A percentile compares a stretch with the other conserved stretches of the same genome.
These are phyloP conservation scores for Sebastes umbrosus DNA, from an alignment of 2,797 vertebrate species.

Conservation along the genomic window DNA sequence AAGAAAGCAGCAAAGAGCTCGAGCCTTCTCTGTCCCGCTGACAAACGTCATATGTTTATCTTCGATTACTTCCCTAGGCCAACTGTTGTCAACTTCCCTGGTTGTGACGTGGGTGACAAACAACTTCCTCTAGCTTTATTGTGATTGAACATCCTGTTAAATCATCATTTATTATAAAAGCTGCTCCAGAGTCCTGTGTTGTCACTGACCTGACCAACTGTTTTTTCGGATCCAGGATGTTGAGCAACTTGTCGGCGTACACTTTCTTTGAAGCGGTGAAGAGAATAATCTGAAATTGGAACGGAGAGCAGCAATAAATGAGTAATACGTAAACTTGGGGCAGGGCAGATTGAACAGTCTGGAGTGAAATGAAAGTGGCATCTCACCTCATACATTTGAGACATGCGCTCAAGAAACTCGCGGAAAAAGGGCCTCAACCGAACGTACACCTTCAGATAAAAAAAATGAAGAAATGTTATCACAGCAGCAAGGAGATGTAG, in stretches of 20 bases:
- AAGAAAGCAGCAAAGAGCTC: not conserved
- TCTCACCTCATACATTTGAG: slow-evolving; percentile 98
- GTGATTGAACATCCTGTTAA: not conserved
- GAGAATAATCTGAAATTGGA: slow-evolving; percentile 91
- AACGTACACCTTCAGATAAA: slow-evolving; percentile 90
- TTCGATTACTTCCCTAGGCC: not conserved
- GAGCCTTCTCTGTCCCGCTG: not conserved
- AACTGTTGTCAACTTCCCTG: not conserved
- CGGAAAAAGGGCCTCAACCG: slow-evolving; percentile 97
- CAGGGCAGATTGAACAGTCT: slow-evolving; percentile 17
- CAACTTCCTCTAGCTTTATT: not conserved
- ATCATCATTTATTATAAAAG: not conserved
- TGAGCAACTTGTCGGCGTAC: slow-evolving; percentile 98
- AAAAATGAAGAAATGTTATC: slow-evolving; percentile 67
- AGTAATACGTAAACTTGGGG: not conserved
- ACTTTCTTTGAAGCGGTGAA: slow-evolving; percentile 99
- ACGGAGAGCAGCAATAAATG: not conserved
- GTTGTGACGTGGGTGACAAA: not conserved
- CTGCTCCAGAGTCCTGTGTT: not conserved
- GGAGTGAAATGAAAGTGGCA: slow-evolving; percentile 36
- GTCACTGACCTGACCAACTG: slow-evolving; percentile 93
- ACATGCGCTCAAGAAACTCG: slow-evolving; percentile 98
- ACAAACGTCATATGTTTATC: not conserved
- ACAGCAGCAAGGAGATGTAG: slow-evolving; percentile 70
- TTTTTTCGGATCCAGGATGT: slow-evolving; percentile 99